A percentile compares a stretch with the other conserved stretches of the same genome.
These are phyloP conservation scores for Pelosia muscerda DNA, from an alignment of 2,888 invertebrate species.

Conservation along the genomic window DNA sequence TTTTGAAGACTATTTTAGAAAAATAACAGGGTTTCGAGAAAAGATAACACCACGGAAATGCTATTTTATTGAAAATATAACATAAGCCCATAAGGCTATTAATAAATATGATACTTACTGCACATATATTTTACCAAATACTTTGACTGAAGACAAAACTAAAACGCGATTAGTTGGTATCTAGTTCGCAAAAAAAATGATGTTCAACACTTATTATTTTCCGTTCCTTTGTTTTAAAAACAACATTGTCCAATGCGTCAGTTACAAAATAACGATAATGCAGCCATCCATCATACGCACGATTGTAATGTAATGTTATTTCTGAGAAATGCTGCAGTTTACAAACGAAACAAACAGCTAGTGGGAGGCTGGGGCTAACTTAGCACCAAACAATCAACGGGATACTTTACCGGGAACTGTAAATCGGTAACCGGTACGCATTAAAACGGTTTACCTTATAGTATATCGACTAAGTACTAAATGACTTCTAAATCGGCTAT, in stretches of 20 bases:
- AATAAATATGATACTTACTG: too few species aligned
- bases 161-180: neutral
- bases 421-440: constrained; percentile 50
- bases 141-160: neutral
- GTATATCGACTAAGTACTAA: constrained; percentile 43
- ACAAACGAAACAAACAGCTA: constrained; percentile 60
- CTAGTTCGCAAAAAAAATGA: neutral
- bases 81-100: neutral
- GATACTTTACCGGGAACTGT: constrained; percentile 58
- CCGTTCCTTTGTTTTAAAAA: constrained; percentile 25
- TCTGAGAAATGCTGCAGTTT: constrained; percentile 62
- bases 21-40: too few species aligned
- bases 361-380: constrained; percentile 58
- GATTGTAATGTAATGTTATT: constrained; percentile 53
- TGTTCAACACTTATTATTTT: neutral
- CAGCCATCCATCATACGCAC: constrained; percentile 49
- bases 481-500: constrained; percentile 31
- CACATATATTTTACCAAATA: too few species aligned
- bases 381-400: constrained; percentile 58
- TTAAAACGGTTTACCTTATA: constrained; percentile 59
- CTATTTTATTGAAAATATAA: neutral
- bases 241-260: constrained; percentile 32
- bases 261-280: constrained; percentile 53
- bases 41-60: too few species aligned
- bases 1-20: too few species aligned